Evolutionary conservation across 2,888 invertebrate genomes (phyloP), one percentile per base, ranked within the genome.

Genomic region (Palloptera scutellata): DNA sequence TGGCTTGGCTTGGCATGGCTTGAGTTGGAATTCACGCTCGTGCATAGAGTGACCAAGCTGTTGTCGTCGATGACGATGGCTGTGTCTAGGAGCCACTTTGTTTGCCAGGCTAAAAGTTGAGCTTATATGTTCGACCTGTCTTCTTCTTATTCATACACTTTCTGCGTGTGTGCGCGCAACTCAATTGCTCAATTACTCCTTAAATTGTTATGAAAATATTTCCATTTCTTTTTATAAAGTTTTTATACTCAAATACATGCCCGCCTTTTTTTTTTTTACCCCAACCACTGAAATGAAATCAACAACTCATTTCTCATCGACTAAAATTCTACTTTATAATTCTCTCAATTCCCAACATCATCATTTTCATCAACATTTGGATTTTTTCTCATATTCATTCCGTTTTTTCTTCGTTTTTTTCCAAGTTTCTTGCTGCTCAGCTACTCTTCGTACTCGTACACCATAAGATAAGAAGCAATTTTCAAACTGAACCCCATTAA

Each of bases 401-500:
- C 20, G n/a, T 45, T 30, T 3, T 42, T 40, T 40, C 6, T 57
- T 15, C 17, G 41, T 30, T 30, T 30, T n/a, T 51, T 51, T 30
- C 15, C 55, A 40, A 57, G 48, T 20, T 45, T 51, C 40, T 40
- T 15, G 6, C 10, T 41, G 10, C 12, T 17, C 30, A 4, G 55
- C 30, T 30, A 11, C 55, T 55, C 10, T 41, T 1, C 53, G 8
- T 30, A 10, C 20, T 1, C 30, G 9, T 30, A 30, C 59, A 15
- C 64, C 12, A 10, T 8, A 10, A 30, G 30, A 30, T 30, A 30
- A 30, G 30, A 30, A n/a, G 15, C 51, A 48, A 48, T 48, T 48
- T 48, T 15, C 51, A 48, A 13, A 48, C 72, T 77, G 79, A 73
- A 76, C 75, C 48, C 54, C 54, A 79, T 79, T 81, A 79, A 81